Percentiles rank a stretch among this genome's conserved stretches.
Evolutionary conservation across 1,140 invertebrate species (phyloP).

Genomic region (Drosophila nikananu): DNA sequence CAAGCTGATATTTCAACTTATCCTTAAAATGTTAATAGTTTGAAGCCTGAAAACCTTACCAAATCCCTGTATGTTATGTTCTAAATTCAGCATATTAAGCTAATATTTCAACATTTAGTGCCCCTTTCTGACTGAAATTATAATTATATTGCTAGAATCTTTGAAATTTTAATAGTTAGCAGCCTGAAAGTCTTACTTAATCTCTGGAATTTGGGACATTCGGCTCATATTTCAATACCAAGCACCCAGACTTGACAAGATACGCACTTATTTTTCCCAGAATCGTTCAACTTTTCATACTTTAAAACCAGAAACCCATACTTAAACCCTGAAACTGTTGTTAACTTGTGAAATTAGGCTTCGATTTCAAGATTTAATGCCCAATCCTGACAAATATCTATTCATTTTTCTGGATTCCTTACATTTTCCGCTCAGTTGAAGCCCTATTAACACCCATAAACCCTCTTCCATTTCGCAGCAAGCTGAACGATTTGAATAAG

Average conservation of each 20-base stretch:
- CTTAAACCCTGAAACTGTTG: no score
- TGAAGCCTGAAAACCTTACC: not conserved
- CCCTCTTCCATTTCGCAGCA: slow-evolving; percentile 14
- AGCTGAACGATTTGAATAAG: slow-evolving; percentile 43
- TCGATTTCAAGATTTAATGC: not conserved
- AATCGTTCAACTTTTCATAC: no score
- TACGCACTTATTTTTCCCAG: no score
- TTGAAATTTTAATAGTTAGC: not conserved
- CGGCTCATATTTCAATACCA: not conserved
- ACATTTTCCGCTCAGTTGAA: not conserved
- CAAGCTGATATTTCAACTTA: not conserved
- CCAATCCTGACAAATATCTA: not conserved
- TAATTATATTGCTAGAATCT: not conserved
- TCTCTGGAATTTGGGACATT: not conserved
- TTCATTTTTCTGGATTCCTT: not conserved
- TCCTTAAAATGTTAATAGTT: not conserved
- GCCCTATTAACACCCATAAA: not conserved
- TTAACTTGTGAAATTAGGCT: no score
- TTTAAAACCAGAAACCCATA: no score
- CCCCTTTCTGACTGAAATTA: no score
- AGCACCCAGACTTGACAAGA: no score
- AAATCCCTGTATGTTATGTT: no score
- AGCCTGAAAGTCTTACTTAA: not conserved
- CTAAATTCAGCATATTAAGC: no score
- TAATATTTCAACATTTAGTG: no score